Evolutionary conservation across 1,140 invertebrate species (phyloP).

Genomic region (Triops cancriformis): DNA sequence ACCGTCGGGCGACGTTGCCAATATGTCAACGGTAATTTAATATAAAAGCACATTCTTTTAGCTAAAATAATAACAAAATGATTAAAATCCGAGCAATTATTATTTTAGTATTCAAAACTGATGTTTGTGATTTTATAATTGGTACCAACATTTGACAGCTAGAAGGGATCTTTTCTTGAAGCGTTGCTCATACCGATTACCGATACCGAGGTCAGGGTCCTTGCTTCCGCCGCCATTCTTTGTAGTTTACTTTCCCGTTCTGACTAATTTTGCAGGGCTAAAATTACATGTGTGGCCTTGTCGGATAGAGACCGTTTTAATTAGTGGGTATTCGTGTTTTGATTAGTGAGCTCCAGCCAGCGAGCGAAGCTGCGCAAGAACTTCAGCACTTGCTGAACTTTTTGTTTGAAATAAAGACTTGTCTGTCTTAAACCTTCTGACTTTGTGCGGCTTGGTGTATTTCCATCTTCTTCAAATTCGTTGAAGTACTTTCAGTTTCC

Average conservation of each 20-base stretch:
- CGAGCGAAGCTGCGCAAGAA: not conserved
- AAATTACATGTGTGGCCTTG: conserved; percentile 2
- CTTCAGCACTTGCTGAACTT: not conserved
- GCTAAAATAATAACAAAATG: not conserved
- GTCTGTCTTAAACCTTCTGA: not conserved
- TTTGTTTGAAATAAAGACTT: not conserved
- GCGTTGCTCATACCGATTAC: conserved; percentile 8
- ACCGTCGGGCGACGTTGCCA: not conserved
- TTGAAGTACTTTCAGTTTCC: not conserved
- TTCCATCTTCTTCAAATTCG: not conserved
- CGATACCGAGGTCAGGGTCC: conserved; percentile 11
- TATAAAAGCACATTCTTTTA: not conserved
- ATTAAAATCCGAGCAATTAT: not conserved
- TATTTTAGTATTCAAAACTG: not conserved
- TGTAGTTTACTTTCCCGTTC: not conserved
- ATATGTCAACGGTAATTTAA: not conserved
- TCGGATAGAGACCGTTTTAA: conserved; percentile 6
- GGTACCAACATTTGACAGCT: not conserved
- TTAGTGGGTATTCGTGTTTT: not conserved
- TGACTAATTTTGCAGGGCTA: not conserved
- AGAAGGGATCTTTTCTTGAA: not conserved
- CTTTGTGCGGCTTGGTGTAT: not conserved
- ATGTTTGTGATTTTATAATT: not conserved
- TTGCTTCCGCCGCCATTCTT: conserved; percentile 12
- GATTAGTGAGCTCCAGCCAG: not conserved